A percentile compares a stretch with the other conserved stretches of the same genome.
phyloP scores from a whole-genome alignment of 2,113 vertebrate genomes.

The Elanus axillaris region DNA sequence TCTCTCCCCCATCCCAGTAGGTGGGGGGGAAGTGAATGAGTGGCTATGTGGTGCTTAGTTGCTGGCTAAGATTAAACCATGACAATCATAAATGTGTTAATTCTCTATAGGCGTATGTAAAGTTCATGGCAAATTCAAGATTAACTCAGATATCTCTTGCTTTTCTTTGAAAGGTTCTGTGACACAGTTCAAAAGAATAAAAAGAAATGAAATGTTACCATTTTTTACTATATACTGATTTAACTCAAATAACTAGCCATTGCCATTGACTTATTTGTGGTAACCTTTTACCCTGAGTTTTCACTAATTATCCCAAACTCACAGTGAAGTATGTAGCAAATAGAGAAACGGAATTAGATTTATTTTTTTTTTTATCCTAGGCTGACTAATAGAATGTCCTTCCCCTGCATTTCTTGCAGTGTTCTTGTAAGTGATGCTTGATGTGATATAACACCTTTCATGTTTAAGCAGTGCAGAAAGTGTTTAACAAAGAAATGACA shows the following conservation, averaged over 20 bases:
- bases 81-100: neutral
- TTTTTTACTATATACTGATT: neutral
- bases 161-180: neutral
- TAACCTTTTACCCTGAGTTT: neutral
- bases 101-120: neutral
- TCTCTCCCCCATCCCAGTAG: too few relatives aligned
- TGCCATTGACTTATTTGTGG: neutral
- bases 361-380: neutral
- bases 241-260: neutral
- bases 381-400: neutral
- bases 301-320: neutral
- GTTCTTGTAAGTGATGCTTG: neutral
- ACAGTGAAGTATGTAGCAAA: neutral
- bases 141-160: neutral
- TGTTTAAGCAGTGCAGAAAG: neutral
- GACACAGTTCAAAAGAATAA: neutral
- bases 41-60: too few relatives aligned
- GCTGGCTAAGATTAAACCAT: too few relatives aligned
- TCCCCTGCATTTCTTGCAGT: neutral
- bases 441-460: neutral
- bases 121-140: neutral
- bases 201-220: neutral
- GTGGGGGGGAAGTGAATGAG: too few relatives aligned
- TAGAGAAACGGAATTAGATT: neutral
- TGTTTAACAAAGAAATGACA: neutral